phyloP scores from a whole-genome alignment of 1,140 invertebrate genomes.

The Saccostrea glomerata region DNA sequence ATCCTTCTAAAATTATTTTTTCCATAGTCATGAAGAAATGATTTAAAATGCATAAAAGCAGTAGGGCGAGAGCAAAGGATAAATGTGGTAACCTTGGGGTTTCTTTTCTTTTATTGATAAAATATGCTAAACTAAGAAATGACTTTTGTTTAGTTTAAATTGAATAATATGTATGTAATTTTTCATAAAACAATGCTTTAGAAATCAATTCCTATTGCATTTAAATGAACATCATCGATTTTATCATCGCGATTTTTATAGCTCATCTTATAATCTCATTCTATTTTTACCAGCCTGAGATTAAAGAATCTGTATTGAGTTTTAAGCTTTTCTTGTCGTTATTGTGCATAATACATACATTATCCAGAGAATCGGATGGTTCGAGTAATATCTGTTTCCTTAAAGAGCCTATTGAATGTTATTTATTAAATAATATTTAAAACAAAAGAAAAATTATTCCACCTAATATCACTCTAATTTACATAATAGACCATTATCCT shows the following conservation, averaged over 20 bases:
- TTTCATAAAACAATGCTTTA: neutral
- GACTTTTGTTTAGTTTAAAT: no score
- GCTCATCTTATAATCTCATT: constrained; percentile 4
- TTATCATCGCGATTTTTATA: neutral
- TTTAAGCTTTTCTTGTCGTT: neutral
- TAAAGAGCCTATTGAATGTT: constrained; percentile 12
- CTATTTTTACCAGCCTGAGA: neutral
- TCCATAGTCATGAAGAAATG: no score
- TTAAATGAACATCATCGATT: neutral
- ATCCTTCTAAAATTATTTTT: no score
- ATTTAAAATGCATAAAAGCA: no score
- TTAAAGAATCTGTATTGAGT: neutral
- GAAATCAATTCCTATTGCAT: neutral
- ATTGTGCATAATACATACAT: neutral
- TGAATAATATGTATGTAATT: neutral
- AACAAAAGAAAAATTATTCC: constrained; percentile 23
- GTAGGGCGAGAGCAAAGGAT: no score
- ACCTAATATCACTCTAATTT: neutral
- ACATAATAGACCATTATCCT: constrained; percentile 32
- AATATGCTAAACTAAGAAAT: no score
- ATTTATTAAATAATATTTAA: constrained; percentile 28
- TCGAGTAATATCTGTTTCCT: neutral
- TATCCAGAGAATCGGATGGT: neutral
- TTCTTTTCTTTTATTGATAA: no score
- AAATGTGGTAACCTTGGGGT: no score